phyloP scores from a whole-genome alignment of 1,140 invertebrate species.

The Antheraea pernyi region DNA sequence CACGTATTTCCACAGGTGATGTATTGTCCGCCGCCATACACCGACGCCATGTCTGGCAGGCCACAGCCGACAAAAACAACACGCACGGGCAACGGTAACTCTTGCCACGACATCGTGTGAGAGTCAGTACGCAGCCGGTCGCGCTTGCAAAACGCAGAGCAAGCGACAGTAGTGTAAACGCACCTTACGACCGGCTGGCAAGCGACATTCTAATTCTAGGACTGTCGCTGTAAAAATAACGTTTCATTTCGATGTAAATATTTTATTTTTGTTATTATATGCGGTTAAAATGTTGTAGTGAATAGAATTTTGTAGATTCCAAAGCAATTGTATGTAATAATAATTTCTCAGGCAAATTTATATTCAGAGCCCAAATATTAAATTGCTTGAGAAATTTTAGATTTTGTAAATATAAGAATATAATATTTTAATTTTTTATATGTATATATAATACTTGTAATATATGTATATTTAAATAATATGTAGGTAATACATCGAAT shows the following conservation, averaged over 20 bases:
- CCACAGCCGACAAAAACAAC: conserved; percentile 69
- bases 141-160: conserved; percentile 39
- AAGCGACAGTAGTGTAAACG: conserved; percentile 53
- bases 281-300: no score
- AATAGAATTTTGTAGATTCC: not conserved
- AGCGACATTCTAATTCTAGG: not conserved
- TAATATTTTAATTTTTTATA: not conserved
- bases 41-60: conserved; percentile 52
- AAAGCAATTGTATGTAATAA: not conserved
- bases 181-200: not conserved
- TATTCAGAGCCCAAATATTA: conserved; percentile 3
- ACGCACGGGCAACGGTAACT: conserved; percentile 69
- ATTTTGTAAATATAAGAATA: not conserved
- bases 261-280: not conserved
- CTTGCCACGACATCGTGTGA: conserved; percentile 73
- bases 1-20: conserved; percentile 31
- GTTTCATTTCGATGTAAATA: not conserved
- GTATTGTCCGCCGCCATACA: conserved; percentile 66
- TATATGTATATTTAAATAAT: no score
- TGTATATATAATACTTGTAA: no score
- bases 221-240: not conserved
- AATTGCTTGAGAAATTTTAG: not conserved
- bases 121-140: conserved; percentile 68
- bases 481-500: not conserved
- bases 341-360: not conserved